A percentile compares a stretch with the other conserved stretches of the same genome.
phyloP scores from a whole-genome alignment of 2,113 vertebrate genomes.

The Steatornis caripensis region DNA sequence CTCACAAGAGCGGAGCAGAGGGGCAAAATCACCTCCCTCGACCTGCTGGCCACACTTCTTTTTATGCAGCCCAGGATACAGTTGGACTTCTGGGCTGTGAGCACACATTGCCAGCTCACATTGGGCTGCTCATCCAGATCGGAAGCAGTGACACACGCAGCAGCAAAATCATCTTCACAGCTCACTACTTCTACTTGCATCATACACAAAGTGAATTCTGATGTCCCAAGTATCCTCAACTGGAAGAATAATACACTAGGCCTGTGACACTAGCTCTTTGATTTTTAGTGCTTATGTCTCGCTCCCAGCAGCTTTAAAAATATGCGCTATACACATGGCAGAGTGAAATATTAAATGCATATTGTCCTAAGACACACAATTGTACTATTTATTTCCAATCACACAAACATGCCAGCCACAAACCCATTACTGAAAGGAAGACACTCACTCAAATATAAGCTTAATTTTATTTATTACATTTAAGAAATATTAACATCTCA shows the following conservation, averaged over 20 bases:
- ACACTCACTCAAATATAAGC: slow-evolving; percentile 51
- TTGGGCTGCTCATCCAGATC: too few species aligned
- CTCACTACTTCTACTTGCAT: not conserved
- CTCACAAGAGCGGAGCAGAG: too few species aligned
- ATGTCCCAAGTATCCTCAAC: not conserved
- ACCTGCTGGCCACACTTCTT: too few species aligned
- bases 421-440: slow-evolving; percentile 56
- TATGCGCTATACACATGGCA: fast-evolving
- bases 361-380: not conserved
- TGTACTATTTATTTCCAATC: not conserved
- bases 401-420: not conserved
- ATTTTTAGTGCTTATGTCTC: not conserved
- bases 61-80: too few species aligned
- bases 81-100: too few species aligned
- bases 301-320: not conserved
- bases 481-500: slow-evolving; percentile 81
- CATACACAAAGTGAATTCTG: not conserved
- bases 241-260: not conserved
- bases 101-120: too few species aligned
- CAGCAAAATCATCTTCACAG: not conserved
- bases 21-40: too few species aligned
- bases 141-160: not conserved
- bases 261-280: not conserved
- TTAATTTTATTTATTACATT: slow-evolving; percentile 80
- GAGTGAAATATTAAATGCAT: not conserved